Evolutionary conservation across 2,113 vertebrate species (phyloP), one percentile per base, ranked within the genome.

Genomic region (Regulus satrapa): DNA sequence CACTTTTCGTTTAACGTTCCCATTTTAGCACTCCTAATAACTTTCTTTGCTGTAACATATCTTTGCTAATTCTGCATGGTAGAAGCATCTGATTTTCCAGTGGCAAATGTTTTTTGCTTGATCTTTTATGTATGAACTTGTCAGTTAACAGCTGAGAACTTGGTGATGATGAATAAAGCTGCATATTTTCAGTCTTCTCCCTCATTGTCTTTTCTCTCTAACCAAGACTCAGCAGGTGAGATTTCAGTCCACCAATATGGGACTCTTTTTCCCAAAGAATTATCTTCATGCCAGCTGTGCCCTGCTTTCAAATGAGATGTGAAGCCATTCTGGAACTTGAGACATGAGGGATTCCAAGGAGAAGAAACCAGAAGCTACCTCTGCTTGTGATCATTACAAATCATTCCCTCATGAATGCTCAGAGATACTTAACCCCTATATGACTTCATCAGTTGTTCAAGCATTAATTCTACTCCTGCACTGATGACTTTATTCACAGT

Each of bases 401-500:
- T 94, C 79, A 55, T 24, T 80, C 24, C 31, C 24, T 51, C 89
- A 85, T 85, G 29, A 91, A 89, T 51, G 13, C 89, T 76, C 5
- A 0, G 74, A 76, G 55, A 59, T 77, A 40, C 36, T 96, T 91
- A 92, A 88, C 67, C 82, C 23, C 80, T 56, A 2, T 59, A 52
- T 52, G 58, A 72, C 67, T 95, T 92, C 46, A 88, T 94, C 75
- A 40, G 58, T 38, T 74, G 34, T 84, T 95, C 67, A 69, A 59
- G 43, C 32, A 48, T 76, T 91, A 92, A 89, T 88, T 89, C 78
- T 79, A 6, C 32, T 49, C 24, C 46, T 51, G 66, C 62, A n/a
- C 66, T 73, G 81, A 69, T 92, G 59, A 82, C 78, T 92, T 93
- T 62, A 85, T 89, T 95, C 88, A 62, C 81, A 88, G 81, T 93